Evolutionary conservation across 2,888 invertebrate species (phyloP).

Genomic region (Drosophila longiperda): DNA sequence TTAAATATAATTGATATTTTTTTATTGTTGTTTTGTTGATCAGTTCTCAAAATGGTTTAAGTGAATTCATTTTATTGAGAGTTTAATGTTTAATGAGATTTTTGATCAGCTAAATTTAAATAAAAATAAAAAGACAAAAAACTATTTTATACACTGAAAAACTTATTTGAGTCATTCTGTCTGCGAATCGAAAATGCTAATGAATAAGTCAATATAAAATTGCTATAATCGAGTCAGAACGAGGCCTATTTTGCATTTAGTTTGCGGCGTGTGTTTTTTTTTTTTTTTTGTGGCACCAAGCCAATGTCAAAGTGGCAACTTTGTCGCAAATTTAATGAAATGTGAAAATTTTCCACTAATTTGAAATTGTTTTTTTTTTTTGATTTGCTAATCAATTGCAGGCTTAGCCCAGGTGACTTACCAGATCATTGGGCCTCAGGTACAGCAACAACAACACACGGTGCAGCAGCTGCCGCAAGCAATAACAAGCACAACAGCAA

Average conservation of each 20-base stretch:
- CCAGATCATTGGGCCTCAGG: slow-evolving; percentile 85
- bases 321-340: slow-evolving; percentile 6
- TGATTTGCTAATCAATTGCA: slow-evolving; percentile 85
- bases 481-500: slow-evolving; percentile 46
- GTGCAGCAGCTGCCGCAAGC: slow-evolving; percentile 45
- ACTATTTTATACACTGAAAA: not conserved
- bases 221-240: slow-evolving; percentile 46
- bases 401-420: slow-evolving; percentile 96
- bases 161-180: not conserved
- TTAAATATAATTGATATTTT: not conserved
- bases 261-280: not conserved
- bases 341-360: slow-evolving; percentile 22
- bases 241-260: slow-evolving; percentile 29
- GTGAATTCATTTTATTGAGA: not conserved
- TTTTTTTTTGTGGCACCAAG: not conserved
- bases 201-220: slow-evolving; percentile 26
- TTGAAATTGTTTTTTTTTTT: not conserved
- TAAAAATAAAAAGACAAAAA: too few relatives aligned
- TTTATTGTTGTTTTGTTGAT: not conserved
- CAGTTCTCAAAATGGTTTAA: not conserved
- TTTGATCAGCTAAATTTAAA: not conserved
- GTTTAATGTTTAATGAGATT: not conserved
- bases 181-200: slow-evolving; percentile 44
- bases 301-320: slow-evolving; percentile 6
- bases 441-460: slow-evolving; percentile 70